Evolutionary conservation across 2,888 invertebrate species (phyloP).

Genomic region (Drepanosiphum platanoidis): DNA sequence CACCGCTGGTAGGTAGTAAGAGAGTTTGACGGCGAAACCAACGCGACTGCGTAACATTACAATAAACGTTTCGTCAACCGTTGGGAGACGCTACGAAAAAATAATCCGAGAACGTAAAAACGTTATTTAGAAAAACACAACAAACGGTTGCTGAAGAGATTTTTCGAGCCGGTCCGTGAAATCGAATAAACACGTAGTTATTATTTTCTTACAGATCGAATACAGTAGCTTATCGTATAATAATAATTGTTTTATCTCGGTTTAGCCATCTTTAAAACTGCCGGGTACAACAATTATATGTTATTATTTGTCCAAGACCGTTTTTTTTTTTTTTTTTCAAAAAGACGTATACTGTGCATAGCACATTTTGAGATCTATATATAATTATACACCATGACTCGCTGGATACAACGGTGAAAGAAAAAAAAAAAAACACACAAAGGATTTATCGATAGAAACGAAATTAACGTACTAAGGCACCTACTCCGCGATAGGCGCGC

Average conservation of each 20-base stretch:
- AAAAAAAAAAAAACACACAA: slow-evolving; percentile 16
- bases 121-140: slow-evolving; percentile 6
- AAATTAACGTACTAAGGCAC: slow-evolving; percentile 40
- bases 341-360: not conserved
- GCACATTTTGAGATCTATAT: slow-evolving; percentile 32
- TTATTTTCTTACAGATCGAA: slow-evolving; percentile 43
- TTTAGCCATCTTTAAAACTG: slow-evolving; percentile 32
- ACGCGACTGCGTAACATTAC: not conserved
- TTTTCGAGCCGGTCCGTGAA: not conserved
- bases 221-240: slow-evolving; percentile 56
- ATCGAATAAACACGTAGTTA: slow-evolving; percentile 42
- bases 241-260: slow-evolving; percentile 51
- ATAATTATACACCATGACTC: slow-evolving; percentile 59
- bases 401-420: slow-evolving; percentile 30
- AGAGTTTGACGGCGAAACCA: not conserved
- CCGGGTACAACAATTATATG: slow-evolving; percentile 34
- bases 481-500: not conserved
- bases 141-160: not conserved
- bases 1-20: too few species aligned
- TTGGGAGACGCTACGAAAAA: slow-evolving; percentile 21
- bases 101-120: slow-evolving; percentile 3
- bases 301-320: slow-evolving; percentile 34
- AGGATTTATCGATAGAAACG: slow-evolving; percentile 44
- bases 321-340: too few species aligned
- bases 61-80: not conserved